phyloP scores from a whole-genome alignment of 2,888 invertebrate genomes.

The Mechanitis messenoides region DNA sequence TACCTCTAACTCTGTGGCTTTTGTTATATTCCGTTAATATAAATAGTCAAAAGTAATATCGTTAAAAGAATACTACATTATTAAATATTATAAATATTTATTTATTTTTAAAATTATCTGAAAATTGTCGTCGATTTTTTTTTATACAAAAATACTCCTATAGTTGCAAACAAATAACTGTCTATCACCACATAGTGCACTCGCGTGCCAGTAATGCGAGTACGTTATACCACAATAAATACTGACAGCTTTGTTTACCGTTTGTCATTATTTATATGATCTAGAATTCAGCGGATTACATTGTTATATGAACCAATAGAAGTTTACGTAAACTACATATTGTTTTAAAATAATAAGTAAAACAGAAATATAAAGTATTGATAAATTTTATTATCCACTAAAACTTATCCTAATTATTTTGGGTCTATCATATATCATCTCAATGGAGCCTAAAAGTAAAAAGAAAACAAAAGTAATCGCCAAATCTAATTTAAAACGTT shows the following conservation, averaged over 20 bases:
- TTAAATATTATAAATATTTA: too few relatives aligned
- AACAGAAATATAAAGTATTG: too few relatives aligned
- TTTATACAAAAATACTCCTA: not conserved
- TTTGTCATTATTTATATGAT: constrained; percentile 14
- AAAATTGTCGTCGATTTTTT: too few relatives aligned
- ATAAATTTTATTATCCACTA: too few relatives aligned
- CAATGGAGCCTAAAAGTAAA: not conserved
- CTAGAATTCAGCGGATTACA: constrained; percentile 8
- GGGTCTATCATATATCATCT: too few relatives aligned
- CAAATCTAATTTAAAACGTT: not conserved
- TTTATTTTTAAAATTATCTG: too few relatives aligned
- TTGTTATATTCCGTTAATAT: too few relatives aligned
- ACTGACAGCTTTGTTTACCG: constrained; percentile 20
- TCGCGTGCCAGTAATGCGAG: constrained; percentile 18
- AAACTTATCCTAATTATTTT: too few relatives aligned
- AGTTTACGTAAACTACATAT: not conserved
- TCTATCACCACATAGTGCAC: constrained; percentile 21
- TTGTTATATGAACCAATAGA: too few relatives aligned
- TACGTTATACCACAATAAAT: constrained; percentile 18
- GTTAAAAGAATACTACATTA: too few relatives aligned
- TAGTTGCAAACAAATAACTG: constrained; percentile 19
- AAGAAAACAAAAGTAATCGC: not conserved
- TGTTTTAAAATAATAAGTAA: not conserved
- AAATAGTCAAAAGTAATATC: too few relatives aligned
- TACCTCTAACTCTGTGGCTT: too few relatives aligned